phyloP scores from a whole-genome alignment of 2,113 vertebrate species.

The Cranoglanis bouderius region DNA sequence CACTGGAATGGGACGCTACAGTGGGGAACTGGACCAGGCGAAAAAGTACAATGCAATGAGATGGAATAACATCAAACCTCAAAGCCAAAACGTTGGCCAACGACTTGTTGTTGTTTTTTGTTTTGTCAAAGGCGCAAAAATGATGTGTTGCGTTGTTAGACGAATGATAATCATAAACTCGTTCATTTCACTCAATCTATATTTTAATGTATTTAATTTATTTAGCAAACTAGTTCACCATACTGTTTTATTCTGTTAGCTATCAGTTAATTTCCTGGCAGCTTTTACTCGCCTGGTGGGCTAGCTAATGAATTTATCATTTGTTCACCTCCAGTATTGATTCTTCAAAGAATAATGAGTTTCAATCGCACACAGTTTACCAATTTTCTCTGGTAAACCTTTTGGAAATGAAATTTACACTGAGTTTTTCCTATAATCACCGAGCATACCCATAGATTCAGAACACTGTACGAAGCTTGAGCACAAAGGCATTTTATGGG shows the following conservation, averaged over 20 bases:
- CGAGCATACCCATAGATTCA: background rate
- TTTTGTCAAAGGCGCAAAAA: background rate
- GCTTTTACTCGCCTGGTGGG: background rate
- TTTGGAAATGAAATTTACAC: background rate
- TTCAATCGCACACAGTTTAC: background rate
- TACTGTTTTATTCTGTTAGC: background rate
- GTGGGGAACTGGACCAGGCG: background rate
- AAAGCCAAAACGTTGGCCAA: background rate
- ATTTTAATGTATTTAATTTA: background rate
- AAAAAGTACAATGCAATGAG: background rate
- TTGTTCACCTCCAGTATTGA: background rate
- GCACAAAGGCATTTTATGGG: background rate
- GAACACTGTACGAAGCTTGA: background rate
- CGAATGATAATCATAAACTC: background rate
- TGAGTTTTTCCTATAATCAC: background rate
- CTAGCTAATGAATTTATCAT: no score
- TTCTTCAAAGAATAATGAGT: background rate
- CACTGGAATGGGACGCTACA: background rate
- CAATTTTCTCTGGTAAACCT: background rate
- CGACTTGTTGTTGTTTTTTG: background rate
- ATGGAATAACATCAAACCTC: background rate
- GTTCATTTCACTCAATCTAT: background rate
- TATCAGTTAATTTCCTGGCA: background rate
- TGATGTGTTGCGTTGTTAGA: no score
- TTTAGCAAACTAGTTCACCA: background rate